phyloP scores from a whole-genome alignment of 2,888 invertebrate genomes.

The Ferrisia virgata region DNA sequence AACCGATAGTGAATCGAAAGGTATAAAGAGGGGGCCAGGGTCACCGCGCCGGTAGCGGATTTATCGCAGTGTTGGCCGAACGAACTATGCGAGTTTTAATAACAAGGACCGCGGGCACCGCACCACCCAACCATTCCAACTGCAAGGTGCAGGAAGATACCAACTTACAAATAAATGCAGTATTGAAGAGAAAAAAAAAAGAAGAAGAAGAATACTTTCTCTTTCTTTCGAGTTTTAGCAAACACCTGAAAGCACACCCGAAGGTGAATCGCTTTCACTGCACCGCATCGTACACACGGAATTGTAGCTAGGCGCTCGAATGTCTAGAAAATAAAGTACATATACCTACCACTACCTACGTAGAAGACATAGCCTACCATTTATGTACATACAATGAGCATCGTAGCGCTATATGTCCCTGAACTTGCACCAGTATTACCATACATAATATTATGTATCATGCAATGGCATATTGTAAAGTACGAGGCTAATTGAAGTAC shows the following conservation, averaged over 20 bases:
- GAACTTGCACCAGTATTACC: no score
- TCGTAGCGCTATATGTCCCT: background rate
- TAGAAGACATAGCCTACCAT: no score
- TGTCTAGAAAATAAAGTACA: background rate
- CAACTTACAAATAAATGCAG: background rate
- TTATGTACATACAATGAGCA: no score
- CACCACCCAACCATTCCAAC: background rate
- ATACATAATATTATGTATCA: no score
- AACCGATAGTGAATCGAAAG: no score
- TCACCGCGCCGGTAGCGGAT: background rate
- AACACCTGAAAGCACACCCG: conserved; percentile 8
- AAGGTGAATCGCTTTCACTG: conserved; percentile 9
- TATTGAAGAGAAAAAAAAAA: background rate
- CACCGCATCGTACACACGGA: no score
- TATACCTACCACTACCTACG: no score
- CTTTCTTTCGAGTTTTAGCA: conserved; percentile 8
- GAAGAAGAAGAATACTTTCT: background rate
- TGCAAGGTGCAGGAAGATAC: background rate
- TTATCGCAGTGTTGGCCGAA: background rate
- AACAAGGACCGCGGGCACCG: background rate
- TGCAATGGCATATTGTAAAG: no score
- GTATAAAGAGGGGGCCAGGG: no score
- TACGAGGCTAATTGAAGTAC: no score
- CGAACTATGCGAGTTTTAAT: background rate
- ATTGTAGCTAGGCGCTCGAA: background rate